phyloP scores from a whole-genome alignment of 2,888 invertebrate genomes.

The Thereva unica region DNA sequence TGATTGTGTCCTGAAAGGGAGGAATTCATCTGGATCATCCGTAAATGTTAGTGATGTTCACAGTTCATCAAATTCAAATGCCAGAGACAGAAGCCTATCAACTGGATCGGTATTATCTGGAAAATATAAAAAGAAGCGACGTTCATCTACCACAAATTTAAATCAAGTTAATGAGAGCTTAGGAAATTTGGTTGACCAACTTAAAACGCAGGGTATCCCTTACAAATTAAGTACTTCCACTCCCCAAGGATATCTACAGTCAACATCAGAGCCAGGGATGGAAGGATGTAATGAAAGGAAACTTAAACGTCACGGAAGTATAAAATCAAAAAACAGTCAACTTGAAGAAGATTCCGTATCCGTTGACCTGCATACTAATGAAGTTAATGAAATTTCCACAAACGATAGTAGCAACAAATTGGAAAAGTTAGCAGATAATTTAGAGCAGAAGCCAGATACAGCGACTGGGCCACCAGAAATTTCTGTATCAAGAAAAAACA shows the following conservation, averaged over 20 bases:
- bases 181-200: slow-evolving; percentile 37
- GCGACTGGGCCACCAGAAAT: not conserved
- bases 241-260: too few relatives aligned
- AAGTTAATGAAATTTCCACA: slow-evolving; percentile 14
- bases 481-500: not conserved
- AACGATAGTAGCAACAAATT: slow-evolving; percentile 25
- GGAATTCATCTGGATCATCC: slow-evolving; percentile 28
- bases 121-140: slow-evolving; percentile 25
- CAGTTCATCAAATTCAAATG: slow-evolving; percentile 9
- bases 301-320: slow-evolving; percentile 25
- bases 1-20: slow-evolving; percentile 45
- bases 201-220: slow-evolving; percentile 36
- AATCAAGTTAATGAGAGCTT: slow-evolving; percentile 34
- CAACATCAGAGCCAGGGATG: not conserved
- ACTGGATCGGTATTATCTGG: slow-evolving; percentile 1
- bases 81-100: not conserved
- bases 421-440: slow-evolving; percentile 34
- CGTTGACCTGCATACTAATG: slow-evolving; percentile 18
- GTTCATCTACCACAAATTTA: slow-evolving; percentile 34
- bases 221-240: slow-evolving; percentile 4
- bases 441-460: not conserved
- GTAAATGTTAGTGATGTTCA: slow-evolving; percentile 24
- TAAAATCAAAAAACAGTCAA: slow-evolving; percentile 10
- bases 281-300: slow-evolving; percentile 26
- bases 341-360: slow-evolving; percentile 15